Evolutionary conservation across 30 jellyfish, hydroid and myxozoan species (phyloP).

Genomic region (Hydra vulgaris): DNA sequence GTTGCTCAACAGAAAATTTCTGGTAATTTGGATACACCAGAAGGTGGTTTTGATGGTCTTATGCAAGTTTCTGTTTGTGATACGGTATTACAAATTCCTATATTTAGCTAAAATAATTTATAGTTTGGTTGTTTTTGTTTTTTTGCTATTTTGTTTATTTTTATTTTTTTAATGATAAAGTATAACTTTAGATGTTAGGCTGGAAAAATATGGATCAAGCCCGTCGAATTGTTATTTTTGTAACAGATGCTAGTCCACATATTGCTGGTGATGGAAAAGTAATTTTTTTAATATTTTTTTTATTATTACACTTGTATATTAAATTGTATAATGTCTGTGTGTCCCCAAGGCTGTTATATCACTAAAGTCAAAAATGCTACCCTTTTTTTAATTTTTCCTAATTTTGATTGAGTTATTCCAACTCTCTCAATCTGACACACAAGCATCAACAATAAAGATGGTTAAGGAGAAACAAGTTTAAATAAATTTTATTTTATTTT

Average conservation of each 20-base stretch:
- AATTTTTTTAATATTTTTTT: not conserved
- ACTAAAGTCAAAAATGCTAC: not conserved
- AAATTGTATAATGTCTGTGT: not conserved
- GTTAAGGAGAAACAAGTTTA: too few species aligned
- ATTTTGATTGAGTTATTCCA: too few species aligned
- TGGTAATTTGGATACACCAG: slow-evolving; percentile 74
- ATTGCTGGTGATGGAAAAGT: slow-evolving; percentile 99
- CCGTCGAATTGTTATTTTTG: slow-evolving; percentile 71
- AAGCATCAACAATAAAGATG: too few species aligned
- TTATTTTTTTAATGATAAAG: not conserved
- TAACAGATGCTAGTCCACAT: slow-evolving; percentile 79
- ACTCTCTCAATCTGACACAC: too few species aligned
- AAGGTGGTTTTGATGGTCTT: slow-evolving; percentile 91
- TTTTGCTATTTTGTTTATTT: not conserved
- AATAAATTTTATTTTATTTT: too few species aligned
- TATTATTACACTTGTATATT: too few species aligned
- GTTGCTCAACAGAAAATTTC: slow-evolving; percentile 54
- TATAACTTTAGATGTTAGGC: slow-evolving; percentile 14
- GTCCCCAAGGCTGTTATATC: not conserved
- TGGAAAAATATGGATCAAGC: slow-evolving; percentile 76
- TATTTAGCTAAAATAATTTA: too few species aligned
- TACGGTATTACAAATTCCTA: too few species aligned
- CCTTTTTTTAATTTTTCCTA: not conserved
- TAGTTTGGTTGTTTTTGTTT: not conserved
- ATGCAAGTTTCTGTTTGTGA: slow-evolving; percentile 94